These are phyloP conservation scores for Aphelinus atriplicis DNA, from an alignment of 1,140 invertebrate genomes.

Conservation along the genomic window DNA sequence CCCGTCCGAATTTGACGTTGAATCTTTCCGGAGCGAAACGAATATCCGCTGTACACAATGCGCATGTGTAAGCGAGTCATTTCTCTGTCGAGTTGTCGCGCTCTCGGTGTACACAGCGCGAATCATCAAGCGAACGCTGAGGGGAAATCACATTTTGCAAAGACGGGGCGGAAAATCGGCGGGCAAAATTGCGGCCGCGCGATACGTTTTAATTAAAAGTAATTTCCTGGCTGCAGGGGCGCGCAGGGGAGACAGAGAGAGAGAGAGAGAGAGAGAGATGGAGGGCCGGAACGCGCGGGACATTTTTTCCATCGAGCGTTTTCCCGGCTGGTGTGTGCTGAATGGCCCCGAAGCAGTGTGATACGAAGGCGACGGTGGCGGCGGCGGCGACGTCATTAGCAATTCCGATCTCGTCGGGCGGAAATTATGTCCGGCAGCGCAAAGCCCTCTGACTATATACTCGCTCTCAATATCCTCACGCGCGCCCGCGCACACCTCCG, in stretches of 20 bases:
- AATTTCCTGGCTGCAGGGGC: slow-evolving; percentile 28
- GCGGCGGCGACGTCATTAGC: slow-evolving; percentile 67
- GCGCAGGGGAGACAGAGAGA: too few relatives aligned
- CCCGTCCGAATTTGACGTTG: too few relatives aligned
- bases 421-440: slow-evolving; percentile 68
- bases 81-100: too few relatives aligned
- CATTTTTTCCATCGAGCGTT: slow-evolving; percentile 16
- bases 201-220: slow-evolving; percentile 35
- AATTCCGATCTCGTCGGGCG: slow-evolving; percentile 68
- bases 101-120: too few relatives aligned
- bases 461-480: slow-evolving; percentile 66
- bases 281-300: slow-evolving; percentile 2
- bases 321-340: background rate
- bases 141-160: too few relatives aligned
- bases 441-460: too few relatives aligned
- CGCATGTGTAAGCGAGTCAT: too few relatives aligned
- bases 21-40: too few relatives aligned
- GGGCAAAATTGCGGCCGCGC: slow-evolving; percentile 19
- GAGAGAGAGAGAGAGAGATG: too few relatives aligned
- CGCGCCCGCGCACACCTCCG: background rate
- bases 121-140: too few relatives aligned
- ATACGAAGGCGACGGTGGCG: slow-evolving; percentile 63
- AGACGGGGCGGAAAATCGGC: too few relatives aligned
- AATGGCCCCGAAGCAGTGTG: slow-evolving; percentile 53
- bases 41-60: too few relatives aligned